Percentiles rank a stretch among this genome's conserved stretches.
These are phyloP conservation scores for Pecten maximus DNA, from an alignment of 2,888 invertebrate genomes.

Conservation along the genomic window DNA sequence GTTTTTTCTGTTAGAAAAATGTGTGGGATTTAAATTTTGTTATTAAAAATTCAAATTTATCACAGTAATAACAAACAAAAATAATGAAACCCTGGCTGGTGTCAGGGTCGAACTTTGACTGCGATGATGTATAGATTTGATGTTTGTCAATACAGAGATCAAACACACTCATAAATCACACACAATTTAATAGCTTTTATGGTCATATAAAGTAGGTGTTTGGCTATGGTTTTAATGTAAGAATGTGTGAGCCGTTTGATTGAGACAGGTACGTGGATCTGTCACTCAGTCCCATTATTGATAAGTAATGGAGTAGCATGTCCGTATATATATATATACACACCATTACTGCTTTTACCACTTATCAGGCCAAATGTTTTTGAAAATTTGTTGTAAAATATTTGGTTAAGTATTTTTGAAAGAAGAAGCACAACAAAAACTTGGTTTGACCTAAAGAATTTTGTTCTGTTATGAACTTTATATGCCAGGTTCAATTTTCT, in stretches of 20 bases:
- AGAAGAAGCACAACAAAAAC: not conserved
- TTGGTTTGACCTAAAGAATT: not conserved
- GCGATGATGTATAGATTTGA: not conserved
- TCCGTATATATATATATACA: not conserved
- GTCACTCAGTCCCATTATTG: not conserved
- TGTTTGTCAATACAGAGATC: slow-evolving; percentile 25
- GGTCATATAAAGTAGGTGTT: not conserved
- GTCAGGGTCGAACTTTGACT: slow-evolving; percentile 14
- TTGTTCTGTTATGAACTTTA: not conserved
- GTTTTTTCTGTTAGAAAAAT: not conserved
- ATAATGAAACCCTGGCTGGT: not conserved
- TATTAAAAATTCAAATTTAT: slow-evolving; percentile 29
- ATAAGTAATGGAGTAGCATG: slow-evolving; percentile 20
- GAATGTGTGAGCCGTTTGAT: not conserved
- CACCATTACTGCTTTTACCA: not conserved
- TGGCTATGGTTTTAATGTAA: not conserved
- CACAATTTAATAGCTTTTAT: slow-evolving; percentile 5
- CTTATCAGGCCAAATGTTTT: not conserved
- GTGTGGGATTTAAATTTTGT: slow-evolving; percentile 28
- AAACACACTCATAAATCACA: slow-evolving; percentile 4
- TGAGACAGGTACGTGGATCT: not conserved
- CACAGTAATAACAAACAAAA: slow-evolving; percentile 14
- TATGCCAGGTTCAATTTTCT: not conserved
- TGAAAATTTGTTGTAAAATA: not conserved
- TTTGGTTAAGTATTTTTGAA: not conserved